phyloP scores from a whole-genome alignment of 64 coral and sea anemone genomes.

The Pocillopora verrucosa region DNA sequence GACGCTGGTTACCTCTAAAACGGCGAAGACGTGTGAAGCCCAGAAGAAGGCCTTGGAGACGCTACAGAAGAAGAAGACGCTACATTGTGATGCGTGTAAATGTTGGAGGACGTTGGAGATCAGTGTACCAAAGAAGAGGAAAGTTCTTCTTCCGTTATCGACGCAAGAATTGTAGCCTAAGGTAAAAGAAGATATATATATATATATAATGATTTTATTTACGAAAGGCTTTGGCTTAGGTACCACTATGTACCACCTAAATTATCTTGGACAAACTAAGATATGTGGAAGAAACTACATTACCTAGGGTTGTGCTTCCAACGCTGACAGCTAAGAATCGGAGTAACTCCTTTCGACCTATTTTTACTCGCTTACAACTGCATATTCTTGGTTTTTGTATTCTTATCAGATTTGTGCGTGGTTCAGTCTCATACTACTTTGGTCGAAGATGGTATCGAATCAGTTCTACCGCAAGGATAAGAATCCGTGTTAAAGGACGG shows the following conservation, averaged over 20 bases:
- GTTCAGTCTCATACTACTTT: neutral
- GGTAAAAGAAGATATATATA: neutral
- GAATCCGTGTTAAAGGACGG: neutral
- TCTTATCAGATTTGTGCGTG: neutral
- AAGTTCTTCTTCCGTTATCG: constrained; percentile 15
- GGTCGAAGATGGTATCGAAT: constrained; percentile 7
- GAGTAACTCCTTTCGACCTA: neutral
- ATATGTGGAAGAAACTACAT: too few relatives aligned
- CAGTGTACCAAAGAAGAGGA: neutral
- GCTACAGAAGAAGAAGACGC: constrained; percentile 3
- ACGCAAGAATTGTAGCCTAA: neutral
- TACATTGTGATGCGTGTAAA: constrained; percentile 16
- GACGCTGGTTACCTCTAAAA: neutral
- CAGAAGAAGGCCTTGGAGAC: neutral
- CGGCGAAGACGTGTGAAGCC: neutral
- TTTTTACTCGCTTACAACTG: neutral
- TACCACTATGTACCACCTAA: neutral
- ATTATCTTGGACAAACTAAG: too few relatives aligned
- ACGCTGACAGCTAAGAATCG: too few relatives aligned
- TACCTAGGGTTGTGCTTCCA: too few relatives aligned
- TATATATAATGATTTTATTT: neutral
- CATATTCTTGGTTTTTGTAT: neutral
- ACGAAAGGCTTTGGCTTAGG: neutral
- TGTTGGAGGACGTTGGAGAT: neutral
- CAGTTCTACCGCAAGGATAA: neutral